Evolutionary conservation across 2,113 vertebrate species (phyloP).

Genomic region (Aleadryas rufinucha): DNA sequence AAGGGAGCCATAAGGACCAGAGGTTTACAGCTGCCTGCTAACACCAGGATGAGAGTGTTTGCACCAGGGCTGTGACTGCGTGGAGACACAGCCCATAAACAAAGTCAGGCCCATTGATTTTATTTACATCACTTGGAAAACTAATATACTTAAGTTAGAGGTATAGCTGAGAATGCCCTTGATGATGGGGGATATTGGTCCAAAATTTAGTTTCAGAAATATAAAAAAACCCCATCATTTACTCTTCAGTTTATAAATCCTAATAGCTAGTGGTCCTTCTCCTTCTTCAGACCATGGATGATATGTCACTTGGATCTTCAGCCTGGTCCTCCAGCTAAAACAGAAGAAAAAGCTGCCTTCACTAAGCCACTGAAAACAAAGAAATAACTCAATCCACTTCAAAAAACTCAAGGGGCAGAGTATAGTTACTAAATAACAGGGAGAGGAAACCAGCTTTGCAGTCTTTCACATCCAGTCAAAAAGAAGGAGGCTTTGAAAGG

Average conservation of each 20-base stretch:
- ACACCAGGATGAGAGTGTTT: neutral
- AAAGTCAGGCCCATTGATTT: neutral
- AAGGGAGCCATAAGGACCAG: constrained; percentile 7
- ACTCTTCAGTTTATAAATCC: neutral
- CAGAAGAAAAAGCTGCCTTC: neutral
- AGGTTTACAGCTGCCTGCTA: constrained; percentile 35
- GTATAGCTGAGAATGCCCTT: neutral
- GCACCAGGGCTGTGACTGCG: neutral
- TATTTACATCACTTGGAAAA: neutral
- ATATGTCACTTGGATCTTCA: neutral
- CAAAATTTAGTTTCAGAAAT: neutral
- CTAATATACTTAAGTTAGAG: neutral
- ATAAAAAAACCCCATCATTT: neutral
- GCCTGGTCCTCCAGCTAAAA: neutral
- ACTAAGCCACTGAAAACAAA: neutral
- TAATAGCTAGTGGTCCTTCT: neutral
- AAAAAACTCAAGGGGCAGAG: neutral
- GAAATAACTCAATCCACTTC: neutral
- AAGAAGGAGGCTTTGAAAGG: neutral
- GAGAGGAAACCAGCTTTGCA: neutral
- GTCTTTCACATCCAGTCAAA: neutral
- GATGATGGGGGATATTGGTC: neutral
- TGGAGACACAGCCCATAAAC: neutral
- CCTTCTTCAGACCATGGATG: neutral
- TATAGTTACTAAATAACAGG: neutral